These are phyloP conservation scores for Rotaria magnacalcarata DNA, from an alignment of 2,888 invertebrate species.

Conservation along the genomic window DNA sequence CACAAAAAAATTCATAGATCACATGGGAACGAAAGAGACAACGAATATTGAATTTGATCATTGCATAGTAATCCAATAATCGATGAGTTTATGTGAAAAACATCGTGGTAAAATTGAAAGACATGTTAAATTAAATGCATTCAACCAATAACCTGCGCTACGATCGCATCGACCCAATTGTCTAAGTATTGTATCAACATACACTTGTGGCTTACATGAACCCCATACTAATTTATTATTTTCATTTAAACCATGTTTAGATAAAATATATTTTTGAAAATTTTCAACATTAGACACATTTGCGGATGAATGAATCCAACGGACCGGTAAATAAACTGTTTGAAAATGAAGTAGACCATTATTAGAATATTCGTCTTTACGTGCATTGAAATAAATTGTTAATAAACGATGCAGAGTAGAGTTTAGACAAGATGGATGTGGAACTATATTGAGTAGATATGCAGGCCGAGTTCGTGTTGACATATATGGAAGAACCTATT, in stretches of 20 bases:
- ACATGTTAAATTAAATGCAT: background rate
- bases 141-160: slow-evolving; percentile 27
- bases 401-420: slow-evolving; percentile 5
- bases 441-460: background rate
- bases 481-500: slow-evolving; percentile 10
- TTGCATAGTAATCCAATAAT: background rate
- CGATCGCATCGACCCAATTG: slow-evolving; percentile 25
- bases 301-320: background rate
- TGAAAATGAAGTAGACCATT: slow-evolving; percentile 33
- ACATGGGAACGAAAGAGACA: background rate
- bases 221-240: slow-evolving; percentile 1
- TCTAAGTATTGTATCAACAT: slow-evolving; percentile 24
- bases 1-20: background rate
- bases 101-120: background rate
- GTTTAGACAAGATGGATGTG: background rate
- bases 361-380: slow-evolving; percentile 18
- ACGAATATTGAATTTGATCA: background rate
- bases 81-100: slow-evolving; percentile 15
- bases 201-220: slow-evolving; percentile 15
- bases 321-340: slow-evolving; percentile 17
- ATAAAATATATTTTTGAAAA: slow-evolving; percentile 29
- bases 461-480: background rate
- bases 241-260: slow-evolving; percentile 17
- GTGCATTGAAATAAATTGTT: slow-evolving; percentile 11
- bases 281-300: background rate